phyloP scores from a whole-genome alignment of 1,140 invertebrate species.

The Sitobion miscanthi region DNA sequence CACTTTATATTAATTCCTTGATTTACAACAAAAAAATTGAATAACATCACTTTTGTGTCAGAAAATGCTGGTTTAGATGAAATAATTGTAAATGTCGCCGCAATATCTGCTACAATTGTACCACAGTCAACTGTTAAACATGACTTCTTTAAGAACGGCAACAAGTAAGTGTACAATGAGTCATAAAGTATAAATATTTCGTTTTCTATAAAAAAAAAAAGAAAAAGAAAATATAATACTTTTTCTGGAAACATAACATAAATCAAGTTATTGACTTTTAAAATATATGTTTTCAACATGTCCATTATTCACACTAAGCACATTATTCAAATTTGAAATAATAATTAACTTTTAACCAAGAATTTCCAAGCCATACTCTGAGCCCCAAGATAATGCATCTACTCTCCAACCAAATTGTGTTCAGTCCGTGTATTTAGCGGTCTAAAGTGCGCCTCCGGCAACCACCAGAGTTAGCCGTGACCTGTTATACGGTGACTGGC shows the following conservation, averaged over 20 bases:
- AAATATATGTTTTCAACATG: neutral
- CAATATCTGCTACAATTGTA: constrained; percentile 47
- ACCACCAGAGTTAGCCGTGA: too few species aligned
- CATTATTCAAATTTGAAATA: neutral
- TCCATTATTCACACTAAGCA: neutral
- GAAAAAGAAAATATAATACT: neutral
- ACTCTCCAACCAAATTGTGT: too few species aligned
- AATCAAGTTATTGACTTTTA: neutral
- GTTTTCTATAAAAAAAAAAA: constrained; percentile 26
- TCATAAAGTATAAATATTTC: constrained; percentile 38
- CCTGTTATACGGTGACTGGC: too few species aligned
- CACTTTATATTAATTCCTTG: constrained; percentile 49
- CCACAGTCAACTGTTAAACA: constrained; percentile 33
- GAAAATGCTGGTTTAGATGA: constrained; percentile 37
- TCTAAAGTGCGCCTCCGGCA: too few species aligned
- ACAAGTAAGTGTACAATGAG: constrained; percentile 20
- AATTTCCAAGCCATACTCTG: too few species aligned
- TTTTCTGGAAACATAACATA: neutral
- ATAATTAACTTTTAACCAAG: neutral
- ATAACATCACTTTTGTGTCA: constrained; percentile 40
- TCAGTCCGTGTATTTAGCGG: too few species aligned
- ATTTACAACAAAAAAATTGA: constrained; percentile 51
- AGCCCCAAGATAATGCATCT: too few species aligned
- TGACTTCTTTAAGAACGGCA: constrained; percentile 41
- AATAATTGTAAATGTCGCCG: constrained; percentile 12